Evolutionary conservation across 2,888 invertebrate genomes (phyloP).

Genomic region (Caenorhabditis imperialis): DNA sequence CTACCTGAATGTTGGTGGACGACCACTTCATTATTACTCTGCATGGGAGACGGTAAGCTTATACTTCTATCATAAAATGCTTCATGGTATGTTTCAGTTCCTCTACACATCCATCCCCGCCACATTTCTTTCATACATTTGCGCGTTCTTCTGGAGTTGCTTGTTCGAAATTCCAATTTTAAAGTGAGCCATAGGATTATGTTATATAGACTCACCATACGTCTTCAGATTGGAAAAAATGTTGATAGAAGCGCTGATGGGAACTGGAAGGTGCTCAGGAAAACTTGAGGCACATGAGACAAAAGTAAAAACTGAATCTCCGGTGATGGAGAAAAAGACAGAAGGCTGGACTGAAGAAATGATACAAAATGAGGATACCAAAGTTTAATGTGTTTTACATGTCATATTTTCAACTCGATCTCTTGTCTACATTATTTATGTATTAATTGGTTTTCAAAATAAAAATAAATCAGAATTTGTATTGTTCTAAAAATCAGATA

Average conservation of each 20-base stretch:
- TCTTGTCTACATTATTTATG: no score
- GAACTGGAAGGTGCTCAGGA: slow-evolving; percentile 16
- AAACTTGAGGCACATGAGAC: slow-evolving; percentile 7
- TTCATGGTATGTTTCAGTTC: slow-evolving; percentile 29
- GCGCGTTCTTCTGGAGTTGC: slow-evolving; percentile 61
- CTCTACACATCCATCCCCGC: slow-evolving; percentile 44
- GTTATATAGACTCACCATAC: not conserved
- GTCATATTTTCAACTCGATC: no score
- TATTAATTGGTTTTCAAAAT: no score
- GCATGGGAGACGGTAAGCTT: slow-evolving; percentile 52
- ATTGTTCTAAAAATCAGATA: no score
- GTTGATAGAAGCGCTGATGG: slow-evolving; percentile 47
- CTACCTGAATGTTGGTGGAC: slow-evolving; percentile 46
- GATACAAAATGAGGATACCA: slow-evolving; percentile 12
- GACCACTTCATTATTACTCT: slow-evolving; percentile 43
- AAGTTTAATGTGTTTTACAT: no score
- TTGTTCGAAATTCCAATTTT: slow-evolving; percentile 54
- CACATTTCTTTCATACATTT: slow-evolving; percentile 46
- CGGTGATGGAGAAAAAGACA: not conserved
- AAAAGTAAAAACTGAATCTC: slow-evolving; percentile 9
- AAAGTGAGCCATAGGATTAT: slow-evolving; percentile 24
- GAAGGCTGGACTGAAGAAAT: slow-evolving; percentile 19
- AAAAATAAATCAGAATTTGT: not conserved
- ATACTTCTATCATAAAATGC: not conserved
- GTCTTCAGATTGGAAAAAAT: slow-evolving; percentile 49